A percentile compares a stretch with the other conserved stretches of the same genome.
Evolutionary conservation across 1,140 invertebrate genomes (phyloP).

Genomic region (Centruroides vittatus): DNA sequence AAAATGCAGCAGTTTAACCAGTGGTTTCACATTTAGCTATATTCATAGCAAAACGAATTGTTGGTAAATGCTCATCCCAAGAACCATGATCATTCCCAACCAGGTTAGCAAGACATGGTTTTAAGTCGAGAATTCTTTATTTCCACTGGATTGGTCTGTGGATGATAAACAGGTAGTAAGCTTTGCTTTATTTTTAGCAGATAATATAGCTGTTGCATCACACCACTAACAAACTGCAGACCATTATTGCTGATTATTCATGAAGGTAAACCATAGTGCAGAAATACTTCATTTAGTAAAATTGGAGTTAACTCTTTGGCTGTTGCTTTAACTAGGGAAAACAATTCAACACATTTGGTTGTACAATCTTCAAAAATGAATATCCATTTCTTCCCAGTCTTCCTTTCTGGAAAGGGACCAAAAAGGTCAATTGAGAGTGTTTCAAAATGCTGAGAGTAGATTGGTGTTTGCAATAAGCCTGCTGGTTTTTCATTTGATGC

Average conservation of each 20-base stretch:
- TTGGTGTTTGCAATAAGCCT: too few relatives aligned
- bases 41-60: slow-evolving; percentile 1
- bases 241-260: slow-evolving; percentile 1
- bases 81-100: too few relatives aligned
- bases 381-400: too few relatives aligned
- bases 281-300: slow-evolving; percentile 4
- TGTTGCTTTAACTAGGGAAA: neutral
- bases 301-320: too few relatives aligned
- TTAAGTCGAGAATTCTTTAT: slow-evolving; percentile 1
- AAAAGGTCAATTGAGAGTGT: too few relatives aligned
- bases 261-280: slow-evolving; percentile 1
- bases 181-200: neutral
- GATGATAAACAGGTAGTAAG: neutral
- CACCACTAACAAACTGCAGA: slow-evolving; percentile 1
- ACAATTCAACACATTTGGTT: slow-evolving; percentile 5
- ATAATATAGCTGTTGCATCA: neutral
- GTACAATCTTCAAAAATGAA: neutral
- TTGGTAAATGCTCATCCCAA: neutral
- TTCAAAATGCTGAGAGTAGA: too few relatives aligned
- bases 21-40: neutral
- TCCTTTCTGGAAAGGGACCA: too few relatives aligned
- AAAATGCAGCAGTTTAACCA: neutral
- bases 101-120: neutral
- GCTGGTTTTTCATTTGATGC: too few relatives aligned
- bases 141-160: slow-evolving; percentile 6